Conservation (phyloP, 1,140 invertebrate genomes). For the Drosophila hydei region DNA sequence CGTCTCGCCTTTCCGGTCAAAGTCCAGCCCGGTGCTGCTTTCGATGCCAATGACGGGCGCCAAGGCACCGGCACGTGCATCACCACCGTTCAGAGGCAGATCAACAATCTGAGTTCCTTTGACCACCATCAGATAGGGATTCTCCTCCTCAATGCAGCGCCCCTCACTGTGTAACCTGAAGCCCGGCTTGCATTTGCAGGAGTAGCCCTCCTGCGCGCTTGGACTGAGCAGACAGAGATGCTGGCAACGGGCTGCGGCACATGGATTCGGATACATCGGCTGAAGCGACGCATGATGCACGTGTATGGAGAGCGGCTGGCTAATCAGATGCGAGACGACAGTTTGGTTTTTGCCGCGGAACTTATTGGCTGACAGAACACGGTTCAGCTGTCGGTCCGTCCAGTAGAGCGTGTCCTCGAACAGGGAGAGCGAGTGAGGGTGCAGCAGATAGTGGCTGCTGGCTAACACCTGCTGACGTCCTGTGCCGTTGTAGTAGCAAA, state of each 20-base stretch:
- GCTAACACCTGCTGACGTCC: constrained; percentile 94
- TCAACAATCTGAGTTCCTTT: constrained; percentile 95
- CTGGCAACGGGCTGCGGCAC: constrained; percentile 90
- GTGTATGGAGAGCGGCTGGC: constrained; percentile 96
- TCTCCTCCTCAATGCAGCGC: constrained; percentile 93
- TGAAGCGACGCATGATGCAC: constrained; percentile 97
- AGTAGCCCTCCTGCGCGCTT: constrained; percentile 88
- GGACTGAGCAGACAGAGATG: constrained; percentile 97
- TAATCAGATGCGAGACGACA: constrained; percentile 96
- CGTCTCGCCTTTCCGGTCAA: constrained; percentile 92
- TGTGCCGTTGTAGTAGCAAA: constrained; percentile 97
- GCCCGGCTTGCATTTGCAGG: constrained; percentile 96
- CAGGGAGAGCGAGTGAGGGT: constrained; percentile 97
- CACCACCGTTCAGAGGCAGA: constrained; percentile 90
- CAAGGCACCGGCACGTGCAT: constrained; percentile 90
- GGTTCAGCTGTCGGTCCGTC: constrained; percentile 97
- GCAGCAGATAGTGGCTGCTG: constrained; percentile 94
- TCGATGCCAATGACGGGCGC: constrained; percentile 96
- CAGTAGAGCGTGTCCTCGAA: constrained; percentile 98
- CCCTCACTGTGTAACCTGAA: constrained; percentile 89
- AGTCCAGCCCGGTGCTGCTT: constrained; percentile 95
- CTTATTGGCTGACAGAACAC: constrained; percentile 95
- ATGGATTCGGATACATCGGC: constrained; percentile 93
- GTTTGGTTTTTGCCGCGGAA: constrained; percentile 95
- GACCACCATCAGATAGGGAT: constrained; percentile 95